Conservation (phyloP, 1,140 invertebrate genomes). For the Drosophila willistoni region DNA sequence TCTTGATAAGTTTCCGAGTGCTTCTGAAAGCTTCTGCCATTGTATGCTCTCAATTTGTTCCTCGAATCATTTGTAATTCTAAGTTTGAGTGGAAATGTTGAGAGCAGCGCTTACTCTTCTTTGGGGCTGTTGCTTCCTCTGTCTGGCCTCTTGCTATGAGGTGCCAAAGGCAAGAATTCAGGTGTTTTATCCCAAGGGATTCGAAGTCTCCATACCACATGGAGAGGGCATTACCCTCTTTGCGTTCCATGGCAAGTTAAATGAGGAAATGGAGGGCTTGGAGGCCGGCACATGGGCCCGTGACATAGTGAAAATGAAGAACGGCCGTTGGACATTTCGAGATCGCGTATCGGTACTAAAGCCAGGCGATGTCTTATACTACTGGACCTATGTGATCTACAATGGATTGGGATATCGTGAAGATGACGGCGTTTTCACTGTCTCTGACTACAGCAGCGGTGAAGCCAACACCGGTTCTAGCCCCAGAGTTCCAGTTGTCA, state of each 20-base stretch:
- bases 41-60: not conserved
- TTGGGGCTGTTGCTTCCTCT: slow-evolving; percentile 15
- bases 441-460: slow-evolving; percentile 79
- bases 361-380: slow-evolving; percentile 88
- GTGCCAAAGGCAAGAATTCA: slow-evolving; percentile 86
- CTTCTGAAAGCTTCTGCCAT: not conserved
- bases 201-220: slow-evolving; percentile 86
- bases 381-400: slow-evolving; percentile 89
- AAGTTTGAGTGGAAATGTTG: slow-evolving; percentile 37
- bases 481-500: not conserved
- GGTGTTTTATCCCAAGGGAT: slow-evolving; percentile 86
- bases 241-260: slow-evolving; percentile 90
- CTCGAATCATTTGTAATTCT: slow-evolving; percentile 1
- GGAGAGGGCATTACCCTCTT: slow-evolving; percentile 89
- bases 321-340: slow-evolving; percentile 88
- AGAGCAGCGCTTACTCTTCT: slow-evolving; percentile 23
- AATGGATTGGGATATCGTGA: slow-evolving; percentile 87
- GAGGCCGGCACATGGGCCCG: slow-evolving; percentile 88
- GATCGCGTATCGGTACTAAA: slow-evolving; percentile 86
- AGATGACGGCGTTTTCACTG: slow-evolving; percentile 85
- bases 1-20: slow-evolving; percentile 56
- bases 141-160: slow-evolving; percentile 76
- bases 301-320: slow-evolving; percentile 87
- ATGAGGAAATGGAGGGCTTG: slow-evolving; percentile 88
- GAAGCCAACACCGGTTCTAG: not conserved